Evolutionary conservation across 1,140 invertebrate genomes (phyloP).

Genomic region (Trachymyrmex septentrionalis): DNA sequence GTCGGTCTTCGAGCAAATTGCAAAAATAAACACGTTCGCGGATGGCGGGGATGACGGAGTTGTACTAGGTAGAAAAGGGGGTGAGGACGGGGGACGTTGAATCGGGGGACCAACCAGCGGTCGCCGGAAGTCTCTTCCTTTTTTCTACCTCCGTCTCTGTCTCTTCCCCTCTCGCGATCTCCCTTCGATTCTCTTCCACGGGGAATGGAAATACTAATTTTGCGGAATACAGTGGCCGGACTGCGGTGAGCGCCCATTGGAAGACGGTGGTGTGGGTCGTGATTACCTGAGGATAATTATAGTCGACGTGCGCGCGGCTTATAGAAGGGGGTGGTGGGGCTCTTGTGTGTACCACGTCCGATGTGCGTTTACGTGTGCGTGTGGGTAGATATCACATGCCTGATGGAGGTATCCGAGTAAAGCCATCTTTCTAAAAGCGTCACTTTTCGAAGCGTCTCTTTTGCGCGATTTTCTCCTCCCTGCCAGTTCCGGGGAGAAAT

Average conservation of each 20-base stretch:
- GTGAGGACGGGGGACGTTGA: constrained; percentile 53
- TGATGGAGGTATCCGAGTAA: constrained; percentile 67
- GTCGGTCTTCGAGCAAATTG: constrained; percentile 85
- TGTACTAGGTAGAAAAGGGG: constrained; percentile 63
- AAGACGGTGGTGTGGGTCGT: constrained; percentile 83
- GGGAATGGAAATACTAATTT: constrained; percentile 87
- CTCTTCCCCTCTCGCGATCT: constrained; percentile 68
- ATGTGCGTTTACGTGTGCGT: constrained; percentile 75
- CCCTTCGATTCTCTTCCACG: constrained; percentile 76
- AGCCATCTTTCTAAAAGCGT: constrained; percentile 62
- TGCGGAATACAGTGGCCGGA: constrained; percentile 86
- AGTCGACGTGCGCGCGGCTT: constrained; percentile 84
- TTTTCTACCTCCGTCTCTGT: constrained; percentile 60
- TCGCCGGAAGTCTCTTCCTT: constrained; percentile 72
- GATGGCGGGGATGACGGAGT: constrained; percentile 46
- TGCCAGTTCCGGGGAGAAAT: background rate
- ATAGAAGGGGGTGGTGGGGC: constrained; percentile 77
- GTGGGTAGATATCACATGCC: constrained; percentile 65
- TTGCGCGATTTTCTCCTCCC: background rate
- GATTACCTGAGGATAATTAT: constrained; percentile 87
- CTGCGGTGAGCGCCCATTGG: constrained; percentile 84
- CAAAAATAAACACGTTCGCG: constrained; percentile 85
- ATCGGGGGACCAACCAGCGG: constrained; percentile 68
- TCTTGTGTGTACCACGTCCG: constrained; percentile 53
- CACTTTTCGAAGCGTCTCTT: constrained; percentile 22